Conservation (phyloP, 2,888 invertebrate species). For the Rosalia funebris region DNA sequence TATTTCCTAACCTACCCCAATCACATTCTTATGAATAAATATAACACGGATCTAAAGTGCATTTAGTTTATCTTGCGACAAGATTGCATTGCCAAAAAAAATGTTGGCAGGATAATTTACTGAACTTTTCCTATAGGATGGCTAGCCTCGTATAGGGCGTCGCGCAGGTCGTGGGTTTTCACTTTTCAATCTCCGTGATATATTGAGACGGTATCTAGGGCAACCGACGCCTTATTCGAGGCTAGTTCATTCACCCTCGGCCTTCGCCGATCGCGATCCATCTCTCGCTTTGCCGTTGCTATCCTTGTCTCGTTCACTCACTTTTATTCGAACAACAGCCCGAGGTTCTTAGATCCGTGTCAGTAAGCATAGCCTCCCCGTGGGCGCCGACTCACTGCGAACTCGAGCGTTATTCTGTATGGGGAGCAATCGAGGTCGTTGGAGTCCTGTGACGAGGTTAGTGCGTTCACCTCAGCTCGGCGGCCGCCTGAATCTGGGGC, state of each 20-base stretch:
- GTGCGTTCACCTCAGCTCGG: constrained; percentile 69
- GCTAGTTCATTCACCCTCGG: constrained; percentile 72
- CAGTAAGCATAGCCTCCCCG: constrained; percentile 54
- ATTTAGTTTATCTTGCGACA: neutral
- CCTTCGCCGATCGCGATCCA: constrained; percentile 64
- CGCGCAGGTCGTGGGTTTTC: constrained; percentile 41
- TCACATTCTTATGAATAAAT: constrained; percentile 2
- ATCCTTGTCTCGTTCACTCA: constrained; percentile 54
- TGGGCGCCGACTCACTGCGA: constrained; percentile 51
- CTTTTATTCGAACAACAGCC: constrained; percentile 57
- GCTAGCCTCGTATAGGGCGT: constrained; percentile 34
- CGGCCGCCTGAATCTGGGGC: constrained; percentile 69
- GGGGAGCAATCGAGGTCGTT: constrained; percentile 60
- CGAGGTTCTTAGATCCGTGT: constrained; percentile 58
- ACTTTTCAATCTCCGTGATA: constrained; percentile 42
- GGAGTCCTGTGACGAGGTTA: constrained; percentile 66
- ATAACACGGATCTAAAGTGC: constrained; percentile 11
- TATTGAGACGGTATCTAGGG: constrained; percentile 37
- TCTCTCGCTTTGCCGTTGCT: constrained; percentile 48
- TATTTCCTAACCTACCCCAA: constrained; percentile 32
- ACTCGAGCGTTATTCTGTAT: constrained; percentile 23
- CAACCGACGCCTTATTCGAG: constrained; percentile 62
- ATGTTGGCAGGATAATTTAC: constrained; percentile 9
- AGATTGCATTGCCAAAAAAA: constrained; percentile 18
- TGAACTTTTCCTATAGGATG: constrained; percentile 31